Base-by-base conservation (phyloP, 2,113 vertebrate genomes). In the Mirounga angustirostris region DNA sequence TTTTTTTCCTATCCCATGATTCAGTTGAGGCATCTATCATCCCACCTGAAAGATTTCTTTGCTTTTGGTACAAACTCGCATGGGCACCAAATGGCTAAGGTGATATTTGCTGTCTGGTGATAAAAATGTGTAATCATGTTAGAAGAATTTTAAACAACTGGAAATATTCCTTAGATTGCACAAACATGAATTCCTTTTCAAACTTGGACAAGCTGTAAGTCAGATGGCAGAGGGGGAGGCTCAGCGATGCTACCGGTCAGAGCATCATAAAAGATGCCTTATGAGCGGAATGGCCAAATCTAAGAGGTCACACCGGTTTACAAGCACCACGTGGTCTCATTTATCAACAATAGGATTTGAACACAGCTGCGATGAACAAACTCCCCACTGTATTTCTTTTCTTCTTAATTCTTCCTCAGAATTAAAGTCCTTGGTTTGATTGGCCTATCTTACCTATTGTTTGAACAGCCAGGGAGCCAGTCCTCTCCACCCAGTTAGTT, bases 1-100 rank as follows among this genome's bases (percentile, higher is more conserved):
- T 78, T 90, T 63, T 84, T 74, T 69, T 81, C 52, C 71, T 92
- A 2, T 69, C 88, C 54, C 65, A 40, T 97, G 89, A 79, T 28
- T 69, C 65, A n/a, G 24, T 86, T 81, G 73, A 61, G 61, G 28
- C 36, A 43, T 73, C 40, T 54, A 58, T 94, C 93, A 82, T 89
- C 71, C 21, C 88, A 67, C 1, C 16, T 46, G 63, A 61, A 30
- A 74, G 36, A 67, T 22, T 50, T 30, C 67, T 43, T 95, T 71
- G 89, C 5, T 74, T 93, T 80, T 28, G n/a, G 21, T 95, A 73
- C 92, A 96, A 16, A 80, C 21, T 52, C 46, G 21, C 33, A 43
- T 54, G 78, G 85, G 19, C n/a, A 19, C 71, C 86, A 12, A 13
- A 7, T 94, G 76, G 43, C 74, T 33, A 71, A 96, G 36, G 40